Evolutionary conservation across 2,113 vertebrate species (phyloP).

Genomic region (Typhlomys cinereus): DNA sequence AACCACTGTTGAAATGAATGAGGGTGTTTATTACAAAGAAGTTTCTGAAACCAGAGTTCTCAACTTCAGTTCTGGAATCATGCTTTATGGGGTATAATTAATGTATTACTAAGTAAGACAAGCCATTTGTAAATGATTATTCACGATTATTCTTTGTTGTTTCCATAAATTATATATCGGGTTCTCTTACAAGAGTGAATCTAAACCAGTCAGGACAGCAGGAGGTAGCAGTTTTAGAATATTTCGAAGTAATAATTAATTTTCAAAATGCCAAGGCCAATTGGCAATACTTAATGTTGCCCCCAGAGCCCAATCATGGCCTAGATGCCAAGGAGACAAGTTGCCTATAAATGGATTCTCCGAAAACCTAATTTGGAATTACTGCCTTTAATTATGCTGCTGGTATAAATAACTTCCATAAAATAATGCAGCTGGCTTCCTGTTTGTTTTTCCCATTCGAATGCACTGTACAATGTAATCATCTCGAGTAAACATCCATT

Average conservation of each 20-base stretch:
- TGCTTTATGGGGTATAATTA: not conserved
- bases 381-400: slow-evolving; percentile 79
- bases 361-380: slow-evolving; percentile 81
- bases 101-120: slow-evolving; percentile 37
- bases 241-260: slow-evolving; percentile 58
- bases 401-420: slow-evolving; percentile 80
- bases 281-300: slow-evolving; percentile 66
- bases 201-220: slow-evolving; percentile 51
- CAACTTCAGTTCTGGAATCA: slow-evolving; percentile 7
- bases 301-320: slow-evolving; percentile 49
- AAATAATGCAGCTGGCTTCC: slow-evolving; percentile 75
- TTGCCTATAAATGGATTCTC: slow-evolving; percentile 77
- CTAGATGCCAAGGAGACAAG: slow-evolving; percentile 57
- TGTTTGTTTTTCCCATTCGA: slow-evolving; percentile 77
- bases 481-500: slow-evolving; percentile 73
- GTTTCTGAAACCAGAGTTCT: not conserved
- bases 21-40: not conserved
- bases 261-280: slow-evolving; percentile 76
- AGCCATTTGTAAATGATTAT: slow-evolving; percentile 53
- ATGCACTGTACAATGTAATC: slow-evolving; percentile 66
- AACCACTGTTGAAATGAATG: slow-evolving; percentile 17
- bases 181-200: slow-evolving; percentile 35
- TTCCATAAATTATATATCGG: slow-evolving; percentile 56
- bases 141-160: slow-evolving; percentile 29
- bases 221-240: slow-evolving; percentile 55